phyloP scores from a whole-genome alignment of 2,888 invertebrate genomes.

The Schizaphis graminum region DNA sequence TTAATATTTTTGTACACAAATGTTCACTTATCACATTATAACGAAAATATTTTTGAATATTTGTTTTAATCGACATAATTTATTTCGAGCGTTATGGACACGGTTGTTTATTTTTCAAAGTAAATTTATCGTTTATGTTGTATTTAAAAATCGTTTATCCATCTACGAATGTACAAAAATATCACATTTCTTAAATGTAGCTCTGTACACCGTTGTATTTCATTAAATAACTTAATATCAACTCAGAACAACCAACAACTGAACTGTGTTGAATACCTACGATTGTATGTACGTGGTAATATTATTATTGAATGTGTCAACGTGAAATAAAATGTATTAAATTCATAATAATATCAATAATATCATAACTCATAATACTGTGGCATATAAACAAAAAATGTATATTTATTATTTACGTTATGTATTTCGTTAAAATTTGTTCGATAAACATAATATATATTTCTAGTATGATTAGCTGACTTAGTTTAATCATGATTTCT shows the following conservation, averaged over 20 bases:
- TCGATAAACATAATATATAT: neutral
- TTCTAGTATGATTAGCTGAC: neutral
- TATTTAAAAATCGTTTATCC: neutral
- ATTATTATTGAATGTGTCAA: neutral
- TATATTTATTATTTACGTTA: neutral
- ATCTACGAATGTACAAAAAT: neutral
- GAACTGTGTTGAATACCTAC: neutral
- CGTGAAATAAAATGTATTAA: neutral
- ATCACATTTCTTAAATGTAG: neutral
- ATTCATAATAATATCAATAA: neutral
- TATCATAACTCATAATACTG: neutral
- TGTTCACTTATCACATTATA: neutral
- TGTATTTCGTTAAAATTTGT: neutral
- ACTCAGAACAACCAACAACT: neutral
- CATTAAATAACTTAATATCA: neutral
- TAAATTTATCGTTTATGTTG: neutral
- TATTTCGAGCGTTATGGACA: neutral
- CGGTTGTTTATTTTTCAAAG: neutral
- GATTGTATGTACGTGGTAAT: neutral
- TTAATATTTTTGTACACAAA: neutral
- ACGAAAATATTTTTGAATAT: neutral
- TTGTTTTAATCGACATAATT: neutral
- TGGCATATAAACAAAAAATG: neutral
- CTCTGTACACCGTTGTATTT: neutral
- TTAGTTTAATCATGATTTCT: neutral